Evolutionary conservation across 2,888 invertebrate species (phyloP).

Genomic region (Diloba caeruleocephala): DNA sequence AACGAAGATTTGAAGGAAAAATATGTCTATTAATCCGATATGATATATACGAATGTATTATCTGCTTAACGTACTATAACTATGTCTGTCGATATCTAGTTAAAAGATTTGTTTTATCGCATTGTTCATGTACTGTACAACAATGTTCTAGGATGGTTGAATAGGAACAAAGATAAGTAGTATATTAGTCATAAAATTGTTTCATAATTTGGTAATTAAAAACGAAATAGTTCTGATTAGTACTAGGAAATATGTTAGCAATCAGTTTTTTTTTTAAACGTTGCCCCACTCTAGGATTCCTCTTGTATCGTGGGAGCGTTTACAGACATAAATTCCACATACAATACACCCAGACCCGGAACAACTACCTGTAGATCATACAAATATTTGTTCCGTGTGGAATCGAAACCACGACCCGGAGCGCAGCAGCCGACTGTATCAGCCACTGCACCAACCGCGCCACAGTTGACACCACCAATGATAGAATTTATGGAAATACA

Average conservation of each 20-base stretch:
- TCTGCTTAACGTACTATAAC: conserved; percentile 27
- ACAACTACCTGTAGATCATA: too few relatives aligned
- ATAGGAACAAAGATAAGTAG: conserved; percentile 1
- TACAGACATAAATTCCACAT: too few relatives aligned
- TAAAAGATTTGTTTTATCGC: conserved; percentile 39
- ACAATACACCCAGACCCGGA: too few relatives aligned
- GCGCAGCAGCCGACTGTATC: too few relatives aligned
- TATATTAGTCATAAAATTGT: not conserved
- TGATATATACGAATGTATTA: conserved; percentile 37
- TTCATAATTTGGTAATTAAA: not conserved
- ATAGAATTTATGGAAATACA: conserved; percentile 33
- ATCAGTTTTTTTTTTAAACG: too few relatives aligned
- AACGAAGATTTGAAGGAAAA: conserved; percentile 29
- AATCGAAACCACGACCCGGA: too few relatives aligned
- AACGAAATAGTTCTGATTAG: conserved; percentile 5
- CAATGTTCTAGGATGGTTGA: conserved; percentile 7
- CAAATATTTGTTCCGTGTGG: too few relatives aligned
- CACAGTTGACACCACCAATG: conserved; percentile 12
- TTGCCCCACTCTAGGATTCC: too few relatives aligned
- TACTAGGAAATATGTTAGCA: conserved; percentile 7
- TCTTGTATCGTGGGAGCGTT: too few relatives aligned
- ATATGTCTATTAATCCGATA: conserved; percentile 36
- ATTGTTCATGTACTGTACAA: conserved; percentile 14
- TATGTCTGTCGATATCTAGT: conserved; percentile 29
- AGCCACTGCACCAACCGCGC: too few relatives aligned